phyloP scores from a whole-genome alignment of 2,797 vertebrate genomes.

The Emydoidea blandingii region DNA sequence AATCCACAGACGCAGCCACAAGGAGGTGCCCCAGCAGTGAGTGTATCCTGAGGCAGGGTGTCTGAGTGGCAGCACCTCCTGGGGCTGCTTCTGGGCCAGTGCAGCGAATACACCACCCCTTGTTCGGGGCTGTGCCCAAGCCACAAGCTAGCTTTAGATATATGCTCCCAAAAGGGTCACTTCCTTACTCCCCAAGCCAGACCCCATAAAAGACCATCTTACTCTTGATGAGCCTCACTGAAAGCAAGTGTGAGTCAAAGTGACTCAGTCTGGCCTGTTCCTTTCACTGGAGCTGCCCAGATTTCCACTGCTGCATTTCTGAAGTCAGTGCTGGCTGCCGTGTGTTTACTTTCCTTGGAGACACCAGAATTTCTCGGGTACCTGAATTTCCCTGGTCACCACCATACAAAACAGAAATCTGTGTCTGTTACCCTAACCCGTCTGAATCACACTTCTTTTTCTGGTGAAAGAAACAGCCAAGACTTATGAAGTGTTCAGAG shows the following conservation, averaged over 20 bases:
- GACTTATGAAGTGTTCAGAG: not conserved
- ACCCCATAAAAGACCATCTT: not conserved
- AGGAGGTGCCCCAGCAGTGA: too few species aligned
- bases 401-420: not conserved
- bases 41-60: not conserved
- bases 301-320: not conserved
- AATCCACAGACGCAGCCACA: too few species aligned
- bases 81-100: too few species aligned
- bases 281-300: not conserved
- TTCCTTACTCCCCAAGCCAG: not conserved
- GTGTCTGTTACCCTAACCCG: not conserved
- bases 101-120: too few species aligned
- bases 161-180: not conserved
- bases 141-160: not conserved
- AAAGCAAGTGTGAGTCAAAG: not conserved
- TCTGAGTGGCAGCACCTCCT: not conserved
- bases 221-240: not conserved
- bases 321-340: not conserved
- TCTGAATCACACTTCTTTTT: accelerated
- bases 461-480: accelerated
- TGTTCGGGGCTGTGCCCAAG: not conserved
- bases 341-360: accelerated
- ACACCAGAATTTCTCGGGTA: not conserved
- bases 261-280: not conserved
- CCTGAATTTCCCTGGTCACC: not conserved